Base-by-base conservation (phyloP, 1,140 invertebrate species). In the Zophobas morio region DNA sequence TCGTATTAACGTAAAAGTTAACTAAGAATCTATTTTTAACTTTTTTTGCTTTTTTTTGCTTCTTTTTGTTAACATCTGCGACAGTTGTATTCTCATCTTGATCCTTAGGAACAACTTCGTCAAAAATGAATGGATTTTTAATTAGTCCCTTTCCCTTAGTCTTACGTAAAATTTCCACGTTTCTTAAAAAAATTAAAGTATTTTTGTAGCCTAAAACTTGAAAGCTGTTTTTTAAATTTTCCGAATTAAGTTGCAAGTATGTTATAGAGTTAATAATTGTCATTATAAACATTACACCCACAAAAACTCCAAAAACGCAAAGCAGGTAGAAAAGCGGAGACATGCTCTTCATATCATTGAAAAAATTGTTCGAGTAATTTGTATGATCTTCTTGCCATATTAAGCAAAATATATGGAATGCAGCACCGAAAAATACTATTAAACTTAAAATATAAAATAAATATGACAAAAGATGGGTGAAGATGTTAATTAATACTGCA, bases 91-190 rank as follows among this genome's bases (percentile, higher is more conserved):
- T 66, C 33, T 42, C 4, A 36, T 0, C 36, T 6, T 37, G 6
- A 37, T 36, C 56, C 37, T 37, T 51, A 51, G 20, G 20, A 20
- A 2, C 5, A 8, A 4, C 34, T 49, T 73, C 34, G 32, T 66
- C 36, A 42, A 66, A 73, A 73, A 73, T 73, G 8, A 32, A 6
- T 4, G 53, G 49, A 53, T 47, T 73, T 54, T 73, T 33, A 47
- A 73, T 42, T 8, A 73, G 0, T 20, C 37, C 6, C 8, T 8
- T 42, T 20, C 39, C n/a, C n/a, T n/a, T n/a, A n/a, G n/a, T 6
- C n/a, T 1, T 32, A 42, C 42, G 37, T 42, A 66, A 66, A 1
- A 42, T 8, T 42, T 66, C 60, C n/a, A 42, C 60, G 20, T 2
- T 42, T 66, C 32, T 42, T 1, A 66, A 42, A 66, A 66, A 66